phyloP scores from a whole-genome alignment of 1,140 invertebrate genomes.

The Drosophila tristis region DNA sequence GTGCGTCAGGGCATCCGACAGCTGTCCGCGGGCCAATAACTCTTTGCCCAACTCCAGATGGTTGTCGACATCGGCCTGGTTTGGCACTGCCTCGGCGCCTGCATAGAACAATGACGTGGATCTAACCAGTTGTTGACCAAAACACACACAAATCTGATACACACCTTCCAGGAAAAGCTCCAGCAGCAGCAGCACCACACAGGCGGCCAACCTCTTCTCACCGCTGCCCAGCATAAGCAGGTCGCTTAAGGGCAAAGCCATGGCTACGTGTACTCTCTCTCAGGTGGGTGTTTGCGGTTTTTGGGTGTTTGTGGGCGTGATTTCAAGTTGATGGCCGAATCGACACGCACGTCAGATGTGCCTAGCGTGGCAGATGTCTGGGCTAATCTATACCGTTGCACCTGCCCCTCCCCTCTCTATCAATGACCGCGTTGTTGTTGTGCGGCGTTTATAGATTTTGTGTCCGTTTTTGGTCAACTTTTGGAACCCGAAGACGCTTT shows the following conservation, averaged over 20 bases:
- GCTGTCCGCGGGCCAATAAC: constrained; percentile 94
- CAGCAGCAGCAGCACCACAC: constrained; percentile 71
- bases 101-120: constrained; percentile 38
- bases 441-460: constrained; percentile 39
- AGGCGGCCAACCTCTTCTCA: constrained; percentile 76
- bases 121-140: constrained; percentile 15
- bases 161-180: constrained; percentile 82
- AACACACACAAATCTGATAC: constrained; percentile 15
- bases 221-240: constrained; percentile 66
- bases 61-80: constrained; percentile 92
- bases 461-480: constrained; percentile 53
- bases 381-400: constrained; percentile 49
- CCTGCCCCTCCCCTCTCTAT: constrained; percentile 18
- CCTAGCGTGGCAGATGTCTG: constrained; percentile 58
- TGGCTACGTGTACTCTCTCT: constrained; percentile 19
- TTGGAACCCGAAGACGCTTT: not conserved
- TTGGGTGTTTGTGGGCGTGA: constrained; percentile 52
- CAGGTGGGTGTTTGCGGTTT: constrained; percentile 13
- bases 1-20: constrained; percentile 97
- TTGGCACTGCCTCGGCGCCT: constrained; percentile 87
- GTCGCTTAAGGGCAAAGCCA: constrained; percentile 76
- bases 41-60: constrained; percentile 97
- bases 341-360: constrained; percentile 59
- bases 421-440: constrained; percentile 24
- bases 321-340: constrained; percentile 41